Evolutionary conservation across 1,140 invertebrate genomes (phyloP).

Genomic region (Drosophila orena): DNA sequence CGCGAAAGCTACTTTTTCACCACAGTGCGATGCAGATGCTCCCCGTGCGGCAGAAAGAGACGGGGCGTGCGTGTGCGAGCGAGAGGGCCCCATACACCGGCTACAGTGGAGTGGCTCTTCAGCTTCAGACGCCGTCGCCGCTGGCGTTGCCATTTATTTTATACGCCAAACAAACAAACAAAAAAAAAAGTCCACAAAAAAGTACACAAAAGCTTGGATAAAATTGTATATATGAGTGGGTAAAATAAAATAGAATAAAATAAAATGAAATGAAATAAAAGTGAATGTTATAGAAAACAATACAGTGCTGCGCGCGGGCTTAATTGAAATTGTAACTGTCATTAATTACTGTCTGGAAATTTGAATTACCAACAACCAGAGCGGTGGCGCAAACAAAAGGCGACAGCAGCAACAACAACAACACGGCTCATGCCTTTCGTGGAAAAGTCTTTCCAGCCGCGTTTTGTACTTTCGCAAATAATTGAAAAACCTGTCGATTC

Average conservation of each 20-base stretch:
- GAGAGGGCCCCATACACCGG: slow-evolving; percentile 33
- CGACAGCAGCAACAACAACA: slow-evolving; percentile 40
- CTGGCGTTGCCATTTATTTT: slow-evolving; percentile 81
- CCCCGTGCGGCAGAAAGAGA: slow-evolving; percentile 20
- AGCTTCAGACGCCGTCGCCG: slow-evolving; percentile 62
- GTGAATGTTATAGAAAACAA: slow-evolving; percentile 72
- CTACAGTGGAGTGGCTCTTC: slow-evolving; percentile 75
- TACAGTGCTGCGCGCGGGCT: slow-evolving; percentile 52
- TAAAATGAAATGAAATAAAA: slow-evolving; percentile 31
- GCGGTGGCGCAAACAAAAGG: slow-evolving; percentile 40
- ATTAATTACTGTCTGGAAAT: slow-evolving; percentile 84
- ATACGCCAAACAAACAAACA: slow-evolving; percentile 72
- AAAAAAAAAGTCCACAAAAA: slow-evolving; percentile 60
- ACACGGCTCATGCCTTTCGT: slow-evolving; percentile 18
- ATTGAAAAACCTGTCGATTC: slow-evolving; percentile 82
- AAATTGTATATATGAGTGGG: slow-evolving; percentile 33
- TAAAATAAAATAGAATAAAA: slow-evolving; percentile 36
- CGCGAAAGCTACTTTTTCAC: slow-evolving; percentile 79
- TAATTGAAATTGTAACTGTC: slow-evolving; percentile 84
- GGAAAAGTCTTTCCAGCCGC: slow-evolving; percentile 21
- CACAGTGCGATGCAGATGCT: slow-evolving; percentile 13
- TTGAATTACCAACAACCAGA: slow-evolving; percentile 69
- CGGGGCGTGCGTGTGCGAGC: slow-evolving; percentile 17
- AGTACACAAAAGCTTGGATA: slow-evolving; percentile 38
- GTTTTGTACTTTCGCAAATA: slow-evolving; percentile 55